phyloP scores from a whole-genome alignment of 2,888 invertebrate genomes.

The Alviniconcha strummeri region DNA sequence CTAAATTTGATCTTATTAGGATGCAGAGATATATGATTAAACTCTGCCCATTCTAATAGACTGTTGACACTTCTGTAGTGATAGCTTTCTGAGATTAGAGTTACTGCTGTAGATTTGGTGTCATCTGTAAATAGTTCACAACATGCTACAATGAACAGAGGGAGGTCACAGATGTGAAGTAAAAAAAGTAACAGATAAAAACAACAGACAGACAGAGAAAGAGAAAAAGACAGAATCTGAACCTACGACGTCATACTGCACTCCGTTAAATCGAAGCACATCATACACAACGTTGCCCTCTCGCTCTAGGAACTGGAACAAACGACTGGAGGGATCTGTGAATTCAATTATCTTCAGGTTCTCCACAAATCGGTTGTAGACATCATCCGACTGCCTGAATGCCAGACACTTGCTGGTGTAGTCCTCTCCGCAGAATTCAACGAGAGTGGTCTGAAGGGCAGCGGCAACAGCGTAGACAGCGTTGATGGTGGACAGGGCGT shows the following conservation, averaged over 20 bases:
- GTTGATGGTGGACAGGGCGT: constrained; percentile 69
- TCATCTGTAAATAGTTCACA: too few relatives aligned
- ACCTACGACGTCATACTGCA: constrained; percentile 43
- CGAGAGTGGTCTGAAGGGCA: constrained; percentile 68
- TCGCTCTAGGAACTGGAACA: constrained; percentile 55
- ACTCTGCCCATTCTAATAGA: too few relatives aligned
- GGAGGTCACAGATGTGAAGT: too few relatives aligned
- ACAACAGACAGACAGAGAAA: neutral
- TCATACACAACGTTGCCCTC: constrained; percentile 52
- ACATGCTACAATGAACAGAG: too few relatives aligned
- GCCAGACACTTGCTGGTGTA: constrained; percentile 53
- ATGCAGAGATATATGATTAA: too few relatives aligned
- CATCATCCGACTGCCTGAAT: constrained; percentile 44
- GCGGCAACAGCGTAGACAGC: constrained; percentile 71
- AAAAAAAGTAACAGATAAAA: too few relatives aligned
- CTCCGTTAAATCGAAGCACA: constrained; percentile 46
- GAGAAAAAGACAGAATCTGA: neutral
- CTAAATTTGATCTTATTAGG: too few relatives aligned
- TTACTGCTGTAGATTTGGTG: too few relatives aligned
- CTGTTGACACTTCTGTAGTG: too few relatives aligned
- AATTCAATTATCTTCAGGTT: constrained; percentile 56
- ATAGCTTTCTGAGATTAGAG: too few relatives aligned
- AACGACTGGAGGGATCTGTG: constrained; percentile 44
- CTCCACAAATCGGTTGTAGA: constrained; percentile 44
- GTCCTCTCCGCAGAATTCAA: constrained; percentile 58